Evolutionary conservation across 2,888 invertebrate species (phyloP), one percentile per base, ranked within the genome.

Genomic region (Pammene aurita): DNA sequence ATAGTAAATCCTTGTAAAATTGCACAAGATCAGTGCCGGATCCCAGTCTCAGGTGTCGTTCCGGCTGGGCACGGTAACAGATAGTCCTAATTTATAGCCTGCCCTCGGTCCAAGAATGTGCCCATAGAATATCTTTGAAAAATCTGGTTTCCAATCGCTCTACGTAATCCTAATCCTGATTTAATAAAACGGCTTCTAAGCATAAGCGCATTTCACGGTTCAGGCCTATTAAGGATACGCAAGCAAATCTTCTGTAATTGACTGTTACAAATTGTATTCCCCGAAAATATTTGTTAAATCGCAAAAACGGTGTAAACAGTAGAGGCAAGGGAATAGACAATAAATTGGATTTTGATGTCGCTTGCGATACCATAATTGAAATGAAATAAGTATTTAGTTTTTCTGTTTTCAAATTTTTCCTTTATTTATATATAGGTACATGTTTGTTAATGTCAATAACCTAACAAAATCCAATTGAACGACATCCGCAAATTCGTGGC

Each of bases 321-420:
- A 74, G 70, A 67, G 75, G 71, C 80, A 80, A 78, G 77, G 80
- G 46, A 64, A 54, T 82, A 84, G 81, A 83, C n/a, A 83, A 84
- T 83, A 88, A 90, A 90, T 89, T 85, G 87, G 87, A 88, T 89
- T 88, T 87, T 89, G 85, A 89, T 89, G 87, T 85, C 80, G 78
- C 79, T 79, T 77, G 77, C 72, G 74, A 74, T 76, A 74, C 77
- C 77, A 78, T 85, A 83, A 84, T 82, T 80, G 83, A 83, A 26
- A 50, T 50, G n/a, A n/a, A n/a, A n/a, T 26, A 4, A 26, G 4
- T 11, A 50, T 54, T 34, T 54, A 1, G 34, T 34, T 54, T 54
- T 35, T n/a, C 34, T 54, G 26, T 7, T 52, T 34, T 13, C 13
- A 0, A 48, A 48, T 42, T 11, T 1, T 11, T 42, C 5, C 42